Percentiles rank a stretch among this genome's conserved stretches.
These are phyloP conservation scores for Nothocercus julius DNA, from an alignment of 2,113 vertebrate species.

Conservation along the genomic window DNA sequence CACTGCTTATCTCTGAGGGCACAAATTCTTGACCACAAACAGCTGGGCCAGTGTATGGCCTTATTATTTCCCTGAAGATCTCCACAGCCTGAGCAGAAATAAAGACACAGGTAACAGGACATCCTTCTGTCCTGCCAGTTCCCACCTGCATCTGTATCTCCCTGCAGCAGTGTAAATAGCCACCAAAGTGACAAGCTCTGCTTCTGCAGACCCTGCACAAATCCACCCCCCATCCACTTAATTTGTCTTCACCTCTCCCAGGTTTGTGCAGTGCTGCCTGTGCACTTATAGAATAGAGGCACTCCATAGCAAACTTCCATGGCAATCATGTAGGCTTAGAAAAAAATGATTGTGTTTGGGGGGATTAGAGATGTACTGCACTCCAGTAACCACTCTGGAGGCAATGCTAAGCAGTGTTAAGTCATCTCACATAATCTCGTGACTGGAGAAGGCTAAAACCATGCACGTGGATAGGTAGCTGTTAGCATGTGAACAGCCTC, in stretches of 20 bases:
- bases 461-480: not conserved
- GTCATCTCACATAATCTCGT: not conserved
- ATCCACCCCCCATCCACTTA: rapidly evolving
- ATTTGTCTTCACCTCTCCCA: not conserved
- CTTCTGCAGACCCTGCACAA: not conserved
- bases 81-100: not conserved
- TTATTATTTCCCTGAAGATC: not conserved
- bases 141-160: not conserved
- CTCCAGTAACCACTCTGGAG: not conserved
- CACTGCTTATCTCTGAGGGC: constrained; percentile 5
- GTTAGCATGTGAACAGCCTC: not conserved
- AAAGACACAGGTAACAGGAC: not conserved
- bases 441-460: not conserved
- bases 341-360: not conserved
- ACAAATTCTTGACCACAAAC: not conserved
- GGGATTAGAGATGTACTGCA: not conserved
- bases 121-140: not conserved
- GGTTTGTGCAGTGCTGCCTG: not conserved
- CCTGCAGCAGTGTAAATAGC: not conserved
- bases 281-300: not conserved
- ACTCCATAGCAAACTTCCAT: not conserved
- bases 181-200: not conserved
- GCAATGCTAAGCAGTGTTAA: not conserved
- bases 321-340: not conserved
- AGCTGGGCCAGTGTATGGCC: not conserved